Conservation (phyloP, 2,113 vertebrate species). For the Crotalus viridis region DNA sequence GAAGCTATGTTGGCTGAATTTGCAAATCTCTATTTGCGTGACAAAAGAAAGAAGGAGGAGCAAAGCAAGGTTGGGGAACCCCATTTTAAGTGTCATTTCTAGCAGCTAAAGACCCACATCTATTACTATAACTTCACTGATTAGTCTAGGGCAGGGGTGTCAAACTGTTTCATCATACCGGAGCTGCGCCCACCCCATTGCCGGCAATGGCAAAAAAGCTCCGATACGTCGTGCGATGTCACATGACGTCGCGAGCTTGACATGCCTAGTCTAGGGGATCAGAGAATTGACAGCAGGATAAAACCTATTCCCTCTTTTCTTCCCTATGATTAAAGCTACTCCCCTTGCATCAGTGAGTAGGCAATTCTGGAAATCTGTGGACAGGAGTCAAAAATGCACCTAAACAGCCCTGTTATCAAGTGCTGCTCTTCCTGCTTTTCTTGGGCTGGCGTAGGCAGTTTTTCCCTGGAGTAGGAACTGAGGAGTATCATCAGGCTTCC, state of each 20-base stretch:
- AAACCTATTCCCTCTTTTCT: not conserved
- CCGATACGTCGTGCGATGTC: too few species aligned
- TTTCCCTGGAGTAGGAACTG: not conserved
- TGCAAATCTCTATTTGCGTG: not conserved
- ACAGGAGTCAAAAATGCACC: not conserved
- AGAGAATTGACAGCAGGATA: not conserved
- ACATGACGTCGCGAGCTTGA: too few species aligned
- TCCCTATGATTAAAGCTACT: not conserved
- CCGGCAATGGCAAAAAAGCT: too few species aligned
- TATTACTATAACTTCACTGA: not conserved
- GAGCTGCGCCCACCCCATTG: too few species aligned
- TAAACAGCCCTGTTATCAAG: not conserved
- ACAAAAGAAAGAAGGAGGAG: not conserved
- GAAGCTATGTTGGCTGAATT: not conserved
- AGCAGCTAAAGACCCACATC: not conserved
- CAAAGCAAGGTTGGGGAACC: not conserved
- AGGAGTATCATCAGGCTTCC: not conserved
- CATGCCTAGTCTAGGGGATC: not conserved
- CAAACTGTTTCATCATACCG: too few species aligned
- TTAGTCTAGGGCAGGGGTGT: not conserved
- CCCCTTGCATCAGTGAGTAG: not conserved
- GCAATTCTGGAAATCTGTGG: not conserved
- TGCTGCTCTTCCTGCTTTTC: not conserved
- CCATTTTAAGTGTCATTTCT: not conserved
- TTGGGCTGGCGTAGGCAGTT: not conserved